These are phyloP conservation scores for Oryctes rhinoceros DNA, from an alignment of 1,140 invertebrate species.

Conservation along the genomic window DNA sequence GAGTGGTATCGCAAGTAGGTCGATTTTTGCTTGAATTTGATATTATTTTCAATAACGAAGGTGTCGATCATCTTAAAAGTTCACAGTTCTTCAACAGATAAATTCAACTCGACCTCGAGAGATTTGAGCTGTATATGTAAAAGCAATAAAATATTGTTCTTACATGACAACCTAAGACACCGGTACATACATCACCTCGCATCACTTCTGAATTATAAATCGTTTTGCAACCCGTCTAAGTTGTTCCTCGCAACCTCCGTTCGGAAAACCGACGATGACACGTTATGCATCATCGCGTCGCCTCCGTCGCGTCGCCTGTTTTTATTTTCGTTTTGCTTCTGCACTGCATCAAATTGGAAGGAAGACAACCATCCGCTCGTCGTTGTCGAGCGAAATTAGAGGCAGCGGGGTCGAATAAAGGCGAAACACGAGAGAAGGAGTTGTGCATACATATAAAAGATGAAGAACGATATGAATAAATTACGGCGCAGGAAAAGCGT, in stretches of 20 bases:
- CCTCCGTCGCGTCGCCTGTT: neutral
- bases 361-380: neutral
- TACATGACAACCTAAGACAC: too few species aligned
- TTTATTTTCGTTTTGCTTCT: conserved; percentile 2
- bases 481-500: conserved; percentile 18
- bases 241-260: neutral
- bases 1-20: too few species aligned
- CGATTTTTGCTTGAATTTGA: too few species aligned
- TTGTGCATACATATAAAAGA: neutral
- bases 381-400: conserved; percentile 3
- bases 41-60: too few species aligned
- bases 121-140: too few species aligned
- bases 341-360: neutral
- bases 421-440: conserved; percentile 2
- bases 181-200: neutral
- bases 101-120: too few species aligned
- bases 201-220: conserved; percentile 22
- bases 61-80: too few species aligned
- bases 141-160: too few species aligned
- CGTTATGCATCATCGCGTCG: conserved; percentile 29
- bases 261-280: conserved; percentile 27
- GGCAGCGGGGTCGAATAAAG: neutral
- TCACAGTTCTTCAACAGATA: too few species aligned
- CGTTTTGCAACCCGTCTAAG: neutral
- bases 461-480: conserved; percentile 41